Conservation (phyloP, 2,888 invertebrate genomes). For the Epirrhoe alternata region DNA sequence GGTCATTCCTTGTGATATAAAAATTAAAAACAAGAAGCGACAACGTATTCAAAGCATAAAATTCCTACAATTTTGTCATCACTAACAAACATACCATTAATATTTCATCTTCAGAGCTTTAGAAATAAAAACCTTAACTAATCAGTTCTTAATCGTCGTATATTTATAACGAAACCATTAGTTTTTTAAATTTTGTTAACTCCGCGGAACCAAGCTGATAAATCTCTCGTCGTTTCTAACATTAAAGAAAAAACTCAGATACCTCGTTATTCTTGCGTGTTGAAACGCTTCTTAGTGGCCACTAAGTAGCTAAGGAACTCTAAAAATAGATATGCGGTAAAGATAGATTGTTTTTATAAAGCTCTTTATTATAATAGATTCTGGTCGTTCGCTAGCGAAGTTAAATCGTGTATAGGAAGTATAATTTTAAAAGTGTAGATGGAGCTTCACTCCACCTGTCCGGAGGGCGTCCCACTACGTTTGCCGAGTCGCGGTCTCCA, state of each 20-base stretch:
- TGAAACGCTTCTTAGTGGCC: conserved; percentile 25
- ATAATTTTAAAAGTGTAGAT: no score
- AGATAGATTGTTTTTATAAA: conserved; percentile 6
- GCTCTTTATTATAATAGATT: background rate
- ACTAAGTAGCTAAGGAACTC: conserved; percentile 30
- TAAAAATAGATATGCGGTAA: conserved; percentile 23
- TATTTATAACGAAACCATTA: conserved; percentile 18
- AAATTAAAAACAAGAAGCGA: background rate
- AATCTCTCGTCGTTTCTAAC: conserved; percentile 34
- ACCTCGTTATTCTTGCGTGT: conserved; percentile 19
- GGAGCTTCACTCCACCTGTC: no score
- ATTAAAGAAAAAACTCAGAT: conserved; percentile 36
- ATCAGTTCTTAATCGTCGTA: conserved; percentile 25
- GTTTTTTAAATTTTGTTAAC: conserved; percentile 16
- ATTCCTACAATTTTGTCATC: background rate
- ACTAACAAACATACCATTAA: conserved; percentile 1
- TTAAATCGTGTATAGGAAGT: no score
- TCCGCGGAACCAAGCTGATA: conserved; percentile 32
- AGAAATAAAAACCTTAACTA: conserved; percentile 12
- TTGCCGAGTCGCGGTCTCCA: no score
- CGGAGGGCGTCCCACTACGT: no score
- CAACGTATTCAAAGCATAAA: background rate
- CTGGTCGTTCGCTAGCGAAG: no score
- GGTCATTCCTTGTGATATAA: background rate
- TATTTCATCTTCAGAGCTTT: conserved; percentile 2